phyloP scores from a whole-genome alignment of 2,888 invertebrate genomes.

The Diploptera punctata region DNA sequence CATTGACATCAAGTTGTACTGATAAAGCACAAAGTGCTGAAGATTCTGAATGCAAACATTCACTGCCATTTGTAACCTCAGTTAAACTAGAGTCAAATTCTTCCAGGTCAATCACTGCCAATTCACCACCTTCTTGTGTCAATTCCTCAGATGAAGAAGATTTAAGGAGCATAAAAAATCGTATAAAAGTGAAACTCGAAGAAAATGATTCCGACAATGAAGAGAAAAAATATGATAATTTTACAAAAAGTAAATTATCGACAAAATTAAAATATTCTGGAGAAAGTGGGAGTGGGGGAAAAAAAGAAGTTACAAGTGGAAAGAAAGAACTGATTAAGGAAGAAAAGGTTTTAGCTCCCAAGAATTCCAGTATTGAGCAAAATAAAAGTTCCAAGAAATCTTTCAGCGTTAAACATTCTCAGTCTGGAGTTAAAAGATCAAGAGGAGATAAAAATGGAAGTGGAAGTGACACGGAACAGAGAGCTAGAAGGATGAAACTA shows the following conservation, averaged over 20 bases:
- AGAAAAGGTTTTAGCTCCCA: too few relatives aligned
- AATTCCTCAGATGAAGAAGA: conserved; percentile 15
- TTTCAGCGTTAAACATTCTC: not conserved
- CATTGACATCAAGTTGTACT: too few relatives aligned
- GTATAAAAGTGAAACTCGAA: conserved; percentile 7
- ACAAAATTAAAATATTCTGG: not conserved
- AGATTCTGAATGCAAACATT: not conserved
- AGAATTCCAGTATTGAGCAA: not conserved
- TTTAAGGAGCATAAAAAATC: conserved; percentile 14
- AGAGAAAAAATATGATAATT: not conserved
- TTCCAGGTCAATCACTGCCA: not conserved
- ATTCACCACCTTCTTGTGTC: not conserved
- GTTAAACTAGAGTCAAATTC: not conserved
- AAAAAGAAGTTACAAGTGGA: conserved; percentile 1
- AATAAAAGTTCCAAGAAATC: conserved; percentile 29
- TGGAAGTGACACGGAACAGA: conserved; percentile 37
- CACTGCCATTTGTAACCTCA: not conserved
- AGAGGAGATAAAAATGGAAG: conserved; percentile 58
- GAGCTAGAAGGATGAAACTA: conserved; percentile 61
- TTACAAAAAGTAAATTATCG: not conserved
- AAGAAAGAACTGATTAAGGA: conserved; percentile 8
- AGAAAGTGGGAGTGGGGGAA: too few relatives aligned
- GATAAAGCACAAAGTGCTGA: not conserved
- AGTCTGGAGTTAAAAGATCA: not conserved
- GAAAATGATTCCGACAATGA: not conserved